Evolutionary conservation across 2,797 vertebrate genomes (phyloP).

Genomic region (Channallabes apus): DNA sequence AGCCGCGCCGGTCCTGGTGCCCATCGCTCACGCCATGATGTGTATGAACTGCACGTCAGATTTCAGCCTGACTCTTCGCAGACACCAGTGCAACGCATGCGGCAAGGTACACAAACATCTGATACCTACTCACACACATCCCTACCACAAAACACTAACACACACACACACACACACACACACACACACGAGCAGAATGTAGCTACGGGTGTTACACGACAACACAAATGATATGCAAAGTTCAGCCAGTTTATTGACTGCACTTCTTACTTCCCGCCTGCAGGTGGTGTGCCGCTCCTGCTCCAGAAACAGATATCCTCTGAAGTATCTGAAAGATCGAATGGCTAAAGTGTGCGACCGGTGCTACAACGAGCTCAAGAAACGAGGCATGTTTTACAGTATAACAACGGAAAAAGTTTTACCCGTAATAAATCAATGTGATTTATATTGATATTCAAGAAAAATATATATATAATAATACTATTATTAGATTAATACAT

Average conservation of each 20-base stretch:
- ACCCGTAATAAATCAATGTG: too few relatives aligned
- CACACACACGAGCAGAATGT: background rate
- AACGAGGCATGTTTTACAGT: conserved; percentile 74
- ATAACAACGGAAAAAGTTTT: background rate
- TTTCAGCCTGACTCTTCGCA: conserved; percentile 90
- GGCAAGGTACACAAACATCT: conserved; percentile 82
- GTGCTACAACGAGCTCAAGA: conserved; percentile 89
- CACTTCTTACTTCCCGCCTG: conserved; percentile 4
- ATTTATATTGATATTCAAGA: background rate
- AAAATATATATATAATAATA: too few relatives aligned
- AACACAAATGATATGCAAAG: background rate
- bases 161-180: too few relatives aligned
- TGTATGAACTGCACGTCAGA: conserved; percentile 97
- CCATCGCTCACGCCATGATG: conserved; percentile 91
- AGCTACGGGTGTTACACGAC: background rate
- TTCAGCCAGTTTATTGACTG: background rate
- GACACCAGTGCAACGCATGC: conserved; percentile 94
- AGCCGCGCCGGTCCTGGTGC: conserved; percentile 87
- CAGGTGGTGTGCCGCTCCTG: conserved; percentile 95
- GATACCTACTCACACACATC: background rate
- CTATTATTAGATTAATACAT: background rate
- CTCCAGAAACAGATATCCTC: conserved; percentile 92
- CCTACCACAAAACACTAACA: background rate
- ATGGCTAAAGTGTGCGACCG: conserved; percentile 93
- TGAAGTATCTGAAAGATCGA: conserved; percentile 96